Conservation (phyloP, 92 coral and sea anemone genomes). For the Paragorgia papillata region DNA sequence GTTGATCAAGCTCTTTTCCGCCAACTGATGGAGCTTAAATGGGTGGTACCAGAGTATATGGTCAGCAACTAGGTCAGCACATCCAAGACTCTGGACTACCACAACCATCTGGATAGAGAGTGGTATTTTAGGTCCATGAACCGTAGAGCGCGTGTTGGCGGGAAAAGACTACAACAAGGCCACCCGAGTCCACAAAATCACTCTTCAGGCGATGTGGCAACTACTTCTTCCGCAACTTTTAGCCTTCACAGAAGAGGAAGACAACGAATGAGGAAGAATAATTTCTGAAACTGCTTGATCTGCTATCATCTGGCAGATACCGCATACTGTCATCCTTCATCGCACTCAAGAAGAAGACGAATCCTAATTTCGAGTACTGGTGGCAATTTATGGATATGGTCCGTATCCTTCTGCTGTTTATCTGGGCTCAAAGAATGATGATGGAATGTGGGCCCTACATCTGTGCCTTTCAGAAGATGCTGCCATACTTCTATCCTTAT, state of each 20-base stretch:
- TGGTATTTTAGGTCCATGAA: conserved; percentile 48
- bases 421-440: conserved; percentile 60
- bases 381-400: conserved; percentile 66
- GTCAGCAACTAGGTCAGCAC: conserved; percentile 51
- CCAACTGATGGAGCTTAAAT: conserved; percentile 60
- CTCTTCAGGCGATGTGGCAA: conserved; percentile 59
- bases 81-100: conserved; percentile 54
- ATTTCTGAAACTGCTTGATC: conserved; percentile 1
- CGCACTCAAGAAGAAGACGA: conserved; percentile 38
- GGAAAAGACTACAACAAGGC: conserved; percentile 61
- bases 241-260: conserved; percentile 39
- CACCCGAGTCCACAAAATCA: conserved; percentile 61
- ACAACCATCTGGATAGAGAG: conserved; percentile 61
- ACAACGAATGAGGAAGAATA: conserved; percentile 33
- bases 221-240: conserved; percentile 46
- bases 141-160: conserved; percentile 36
- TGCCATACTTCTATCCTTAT: conserved; percentile 59
- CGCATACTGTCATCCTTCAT: neutral
- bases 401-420: conserved; percentile 54
- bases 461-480: no score
- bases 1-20: conserved; percentile 68
- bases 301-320: no score
- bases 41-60: conserved; percentile 58
- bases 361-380: conserved; percentile 61
- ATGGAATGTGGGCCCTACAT: no score